Conservation (phyloP, 2,888 invertebrate species). For the Hecatera dysodea region DNA sequence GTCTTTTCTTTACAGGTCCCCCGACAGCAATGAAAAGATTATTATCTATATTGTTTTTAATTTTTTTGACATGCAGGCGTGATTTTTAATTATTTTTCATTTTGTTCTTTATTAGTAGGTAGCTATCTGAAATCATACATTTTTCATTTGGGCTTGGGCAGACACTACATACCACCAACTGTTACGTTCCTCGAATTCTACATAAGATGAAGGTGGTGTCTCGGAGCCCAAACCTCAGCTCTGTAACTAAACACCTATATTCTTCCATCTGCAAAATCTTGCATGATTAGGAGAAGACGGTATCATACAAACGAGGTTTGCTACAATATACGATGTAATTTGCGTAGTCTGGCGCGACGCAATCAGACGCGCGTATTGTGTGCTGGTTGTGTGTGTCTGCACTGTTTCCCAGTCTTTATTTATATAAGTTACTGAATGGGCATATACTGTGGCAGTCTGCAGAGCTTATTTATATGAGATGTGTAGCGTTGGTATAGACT, state of each 20-base stretch:
- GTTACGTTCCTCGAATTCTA: too few relatives aligned
- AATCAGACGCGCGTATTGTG: slow-evolving; percentile 83
- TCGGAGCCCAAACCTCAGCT: not conserved
- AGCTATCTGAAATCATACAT: too few relatives aligned
- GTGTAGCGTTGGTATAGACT: not conserved
- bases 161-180: too few relatives aligned
- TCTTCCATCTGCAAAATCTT: slow-evolving; percentile 27
- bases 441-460: slow-evolving; percentile 11
- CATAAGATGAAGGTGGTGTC: too few relatives aligned
- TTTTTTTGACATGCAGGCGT: too few relatives aligned
- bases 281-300: slow-evolving; percentile 75
- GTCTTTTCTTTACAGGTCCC: too few relatives aligned
- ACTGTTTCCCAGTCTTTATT: slow-evolving; percentile 52
- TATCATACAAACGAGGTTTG: slow-evolving; percentile 79
- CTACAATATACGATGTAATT: slow-evolving; percentile 78
- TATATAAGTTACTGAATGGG: slow-evolving; percentile 24
- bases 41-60: too few relatives aligned
- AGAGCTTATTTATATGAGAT: slow-evolving; percentile 13
- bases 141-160: too few relatives aligned
- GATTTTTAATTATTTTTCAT: too few relatives aligned
- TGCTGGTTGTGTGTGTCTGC: slow-evolving; percentile 49
- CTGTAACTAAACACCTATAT: not conserved
- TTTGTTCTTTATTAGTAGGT: too few relatives aligned
- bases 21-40: too few relatives aligned
- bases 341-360: slow-evolving; percentile 82